Percentiles rank a stretch among this genome's conserved stretches.
Conservation (phyloP, 2,797 vertebrate genomes). For the Apogon talboti region DNA sequence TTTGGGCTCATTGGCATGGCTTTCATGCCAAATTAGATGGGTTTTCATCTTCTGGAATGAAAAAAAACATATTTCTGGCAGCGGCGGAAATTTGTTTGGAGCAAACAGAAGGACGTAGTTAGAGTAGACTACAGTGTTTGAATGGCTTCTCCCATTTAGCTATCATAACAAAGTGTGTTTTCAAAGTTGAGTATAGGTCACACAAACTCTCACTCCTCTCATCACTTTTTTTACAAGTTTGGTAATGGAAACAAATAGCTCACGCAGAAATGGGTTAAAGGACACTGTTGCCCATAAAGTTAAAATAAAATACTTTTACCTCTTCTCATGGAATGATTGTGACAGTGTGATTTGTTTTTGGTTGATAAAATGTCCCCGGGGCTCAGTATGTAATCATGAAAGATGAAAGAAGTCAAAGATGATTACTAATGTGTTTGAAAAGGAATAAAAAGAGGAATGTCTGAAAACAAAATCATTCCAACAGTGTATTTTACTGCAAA, state of each 20-base stretch:
- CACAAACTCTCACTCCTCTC: slow-evolving; percentile 5
- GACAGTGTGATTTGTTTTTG: too few species aligned
- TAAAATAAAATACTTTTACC: too few species aligned
- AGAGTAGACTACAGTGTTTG: slow-evolving; percentile 42
- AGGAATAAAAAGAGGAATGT: too few species aligned
- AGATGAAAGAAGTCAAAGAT: too few species aligned
- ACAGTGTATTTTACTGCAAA: too few species aligned
- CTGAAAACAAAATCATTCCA: too few species aligned
- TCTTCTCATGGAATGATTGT: too few species aligned
- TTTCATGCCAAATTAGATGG: slow-evolving; percentile 1
- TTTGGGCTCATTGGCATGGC: not conserved
- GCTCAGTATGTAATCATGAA: too few species aligned
- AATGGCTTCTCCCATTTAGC: slow-evolving; percentile 41
- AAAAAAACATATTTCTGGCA: slow-evolving; percentile 6
- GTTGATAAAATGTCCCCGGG: too few species aligned
- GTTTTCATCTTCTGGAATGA: slow-evolving; percentile 6
- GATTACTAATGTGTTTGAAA: too few species aligned
- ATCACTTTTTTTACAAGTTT: not conserved
- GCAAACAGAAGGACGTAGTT: slow-evolving; percentile 37
- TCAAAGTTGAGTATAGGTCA: slow-evolving; percentile 20
- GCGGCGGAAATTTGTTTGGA: slow-evolving; percentile 33
- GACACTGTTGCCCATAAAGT: too few species aligned
- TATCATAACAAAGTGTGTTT: slow-evolving; percentile 37
- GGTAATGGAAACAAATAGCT: slow-evolving; percentile 21
- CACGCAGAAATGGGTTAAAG: slow-evolving; percentile 7